Evolutionary conservation across 2,888 invertebrate species (phyloP), one percentile per base, ranked within the genome.

Genomic region (Ferdinandea cuprea): DNA sequence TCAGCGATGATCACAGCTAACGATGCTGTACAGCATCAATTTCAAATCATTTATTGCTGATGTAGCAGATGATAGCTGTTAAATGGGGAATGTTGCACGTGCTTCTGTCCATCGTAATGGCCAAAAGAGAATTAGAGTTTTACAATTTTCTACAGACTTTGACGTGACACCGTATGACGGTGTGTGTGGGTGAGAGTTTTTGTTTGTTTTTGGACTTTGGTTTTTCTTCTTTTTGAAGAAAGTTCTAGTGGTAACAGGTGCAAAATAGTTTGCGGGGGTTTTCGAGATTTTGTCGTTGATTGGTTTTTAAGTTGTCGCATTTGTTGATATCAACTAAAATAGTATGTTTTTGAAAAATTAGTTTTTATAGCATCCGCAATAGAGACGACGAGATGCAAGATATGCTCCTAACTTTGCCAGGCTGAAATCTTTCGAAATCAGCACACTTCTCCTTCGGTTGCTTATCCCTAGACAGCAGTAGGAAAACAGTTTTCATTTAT

Each of bases 1-100:
- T 68, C 83, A 83, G 63, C 78, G 32, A 63, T 72, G 83, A 72
- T 65, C 69, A 66, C 40, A 66, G 71, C 81, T 77, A 81, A 81
- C 81, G 77, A 83, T 61, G 56, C 30, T 78, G 83, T 78, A 78
- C 72, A 83, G 73, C 78, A 83, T 83, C 83, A 83, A 83, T 83
- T 83, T 83, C 83, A 68, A 83, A 83, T 83, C 83, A 83, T 83
- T 83, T 83, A 83, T 83, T 83, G 83, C 78, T 78, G 83, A 83
- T 83, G 83, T 83, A 78, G 83, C 83, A 83, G 83, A 83, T 83
- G 83, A 83, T 83, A 83, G 83, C 83, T 83, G 83, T 83, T 83
- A 83, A 83, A 78, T 73, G 78, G 72, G 78, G 61, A 72, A 58
- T 69, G 72, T 78, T 83, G 83, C 83, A 83, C 83, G 83, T 83